These are phyloP conservation scores for Scaptomyza graminum DNA, from an alignment of 1,140 invertebrate species.

Conservation along the genomic window DNA sequence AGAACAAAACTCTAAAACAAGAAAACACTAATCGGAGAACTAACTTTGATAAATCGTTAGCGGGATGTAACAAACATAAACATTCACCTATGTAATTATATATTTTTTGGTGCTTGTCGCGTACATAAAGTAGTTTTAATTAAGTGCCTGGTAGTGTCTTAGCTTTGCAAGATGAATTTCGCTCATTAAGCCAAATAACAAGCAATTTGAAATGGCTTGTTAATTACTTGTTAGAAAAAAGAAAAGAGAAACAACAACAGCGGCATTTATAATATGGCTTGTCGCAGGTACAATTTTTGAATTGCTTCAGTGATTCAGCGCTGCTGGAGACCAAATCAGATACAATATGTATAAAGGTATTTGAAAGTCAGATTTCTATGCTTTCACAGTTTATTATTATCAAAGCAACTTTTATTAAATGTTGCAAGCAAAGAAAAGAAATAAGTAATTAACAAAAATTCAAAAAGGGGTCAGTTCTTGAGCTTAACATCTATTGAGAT, in stretches of 20 bases:
- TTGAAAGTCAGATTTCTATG: too few species aligned
- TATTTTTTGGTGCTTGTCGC: neutral
- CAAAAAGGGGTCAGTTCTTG: too few species aligned
- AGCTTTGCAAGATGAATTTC: constrained; percentile 21
- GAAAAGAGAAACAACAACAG: too few species aligned
- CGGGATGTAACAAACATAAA: neutral
- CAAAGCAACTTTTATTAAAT: neutral
- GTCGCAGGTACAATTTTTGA: neutral
- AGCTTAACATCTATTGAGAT: too few species aligned
- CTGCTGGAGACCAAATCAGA: neutral
- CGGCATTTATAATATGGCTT: neutral
- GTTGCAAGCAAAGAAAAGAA: too few species aligned
- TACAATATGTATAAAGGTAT: neutral
- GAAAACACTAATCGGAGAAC: neutral
- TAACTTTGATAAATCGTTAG: neutral
- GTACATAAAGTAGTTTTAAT: neutral
- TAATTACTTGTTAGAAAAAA: constrained; percentile 19
- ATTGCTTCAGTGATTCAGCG: neutral
- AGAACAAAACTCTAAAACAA: neutral
- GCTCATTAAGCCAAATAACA: constrained; percentile 23
- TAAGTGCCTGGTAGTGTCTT: constrained; percentile 19
- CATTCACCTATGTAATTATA: neutral
- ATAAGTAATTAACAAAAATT: too few species aligned
- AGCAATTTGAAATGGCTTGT: constrained; percentile 19
- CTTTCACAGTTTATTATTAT: neutral